Evolutionary conservation across 2,113 vertebrate genomes (phyloP), one percentile per base, ranked within the genome.

Genomic region (Pluvianellus socialis): DNA sequence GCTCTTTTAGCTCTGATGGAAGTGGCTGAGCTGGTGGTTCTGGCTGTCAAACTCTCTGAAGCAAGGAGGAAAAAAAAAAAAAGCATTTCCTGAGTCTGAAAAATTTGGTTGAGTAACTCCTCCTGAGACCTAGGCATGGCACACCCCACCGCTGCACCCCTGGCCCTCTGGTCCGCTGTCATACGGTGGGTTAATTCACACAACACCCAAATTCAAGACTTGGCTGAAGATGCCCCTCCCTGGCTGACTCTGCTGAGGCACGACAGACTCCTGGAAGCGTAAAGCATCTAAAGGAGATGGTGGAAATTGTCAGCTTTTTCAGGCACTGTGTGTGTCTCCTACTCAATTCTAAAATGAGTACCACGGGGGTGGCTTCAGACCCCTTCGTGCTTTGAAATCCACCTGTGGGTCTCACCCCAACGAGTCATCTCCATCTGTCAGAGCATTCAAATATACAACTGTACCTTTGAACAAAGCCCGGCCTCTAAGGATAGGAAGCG

Each of bases 261-360:
- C 1, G 6, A 75, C 32, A 86, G 47, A 47, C 66, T 68, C 85
- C 67, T 70, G 28, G 38, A 74, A 83, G 56, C 4, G 9, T 45
- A 50, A 95, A 79, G 45, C 58, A 81, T 42, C 47, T 56, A 47
- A 96, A 94, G 62, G 49, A 89, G 70, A 89, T 35, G 17, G 42
- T 61, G 21, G 61, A 68, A 81, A 91, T 94, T 72, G 84, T 94
- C 45, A 97, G 91, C 65, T 17, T 81, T 91, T 81, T 65, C 49
- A 96, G 83, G 91, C 52, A 40, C 65, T 22, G 27, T n/a, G 38
- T 90, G 91, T 81, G 50, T 84, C 52, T 96, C 88, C 95, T 94
- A 96, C 92, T 92, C 91, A 92, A 5, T 95, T 96, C 91, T 95
- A 96, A 86, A 94, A 91, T 1, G 5, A 94, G 94, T 21, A 87